Evolutionary conservation across 92 coral and sea anemone genomes (phyloP).

Genomic region (Heliopora coerulea): DNA sequence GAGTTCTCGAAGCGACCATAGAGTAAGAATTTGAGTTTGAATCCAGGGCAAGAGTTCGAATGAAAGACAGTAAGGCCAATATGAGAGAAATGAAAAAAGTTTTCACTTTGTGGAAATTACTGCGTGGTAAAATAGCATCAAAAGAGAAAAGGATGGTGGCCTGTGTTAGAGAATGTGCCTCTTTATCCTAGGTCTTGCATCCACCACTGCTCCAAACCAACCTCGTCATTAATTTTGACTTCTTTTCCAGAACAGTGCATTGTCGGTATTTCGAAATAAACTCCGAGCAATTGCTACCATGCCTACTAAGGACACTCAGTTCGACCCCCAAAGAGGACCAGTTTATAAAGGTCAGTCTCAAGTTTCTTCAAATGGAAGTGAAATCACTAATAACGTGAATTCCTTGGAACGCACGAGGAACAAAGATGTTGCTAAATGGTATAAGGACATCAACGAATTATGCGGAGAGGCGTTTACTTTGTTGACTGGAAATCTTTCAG

Average conservation of each 20-base stretch:
- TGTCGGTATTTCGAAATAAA: conserved; percentile 16
- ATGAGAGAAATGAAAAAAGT: too few species aligned
- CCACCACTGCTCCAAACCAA: neutral
- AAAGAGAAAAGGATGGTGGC: too few species aligned
- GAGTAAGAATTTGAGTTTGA: too few species aligned
- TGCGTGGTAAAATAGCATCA: too few species aligned
- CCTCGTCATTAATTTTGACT: too few species aligned
- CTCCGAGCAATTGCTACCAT: neutral
- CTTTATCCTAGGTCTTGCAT: too few species aligned
- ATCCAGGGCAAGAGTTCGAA: too few species aligned
- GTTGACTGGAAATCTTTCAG: conserved; percentile 21
- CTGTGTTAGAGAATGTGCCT: too few species aligned
- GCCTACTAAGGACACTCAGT: neutral
- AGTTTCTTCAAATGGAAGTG: neutral
- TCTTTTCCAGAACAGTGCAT: conserved; percentile 5
- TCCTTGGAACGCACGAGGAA: neutral
- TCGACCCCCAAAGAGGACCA: neutral
- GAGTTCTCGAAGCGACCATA: too few species aligned
- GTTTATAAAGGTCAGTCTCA: conserved; percentile 4
- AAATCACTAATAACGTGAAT: neutral
- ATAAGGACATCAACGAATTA: neutral
- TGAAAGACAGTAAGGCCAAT: too few species aligned
- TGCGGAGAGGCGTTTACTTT: conserved; percentile 23
- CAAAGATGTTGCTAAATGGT: conserved; percentile 12
- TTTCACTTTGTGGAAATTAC: too few species aligned